Percentiles rank a stretch among this genome's conserved stretches.
Conservation (phyloP, 2,888 invertebrate species). For the Myopa tessellatipennis region DNA sequence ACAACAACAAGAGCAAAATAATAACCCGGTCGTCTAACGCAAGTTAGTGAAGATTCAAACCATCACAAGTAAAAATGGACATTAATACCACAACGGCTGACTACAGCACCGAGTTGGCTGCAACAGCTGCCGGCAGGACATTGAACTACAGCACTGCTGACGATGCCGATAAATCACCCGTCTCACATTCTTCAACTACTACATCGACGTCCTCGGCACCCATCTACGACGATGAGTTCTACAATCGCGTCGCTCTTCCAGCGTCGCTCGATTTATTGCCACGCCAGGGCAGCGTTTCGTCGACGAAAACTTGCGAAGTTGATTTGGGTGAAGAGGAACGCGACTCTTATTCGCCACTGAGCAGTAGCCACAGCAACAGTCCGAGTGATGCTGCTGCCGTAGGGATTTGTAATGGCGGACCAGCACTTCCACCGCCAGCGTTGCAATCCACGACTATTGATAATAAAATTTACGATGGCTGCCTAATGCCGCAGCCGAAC, state of each 20-base stretch:
- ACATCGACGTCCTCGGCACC: conserved; percentile 57
- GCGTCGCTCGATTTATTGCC: conserved; percentile 49
- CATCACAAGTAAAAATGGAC: conserved; percentile 12
- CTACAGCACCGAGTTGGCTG: not conserved
- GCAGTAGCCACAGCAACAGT: conserved; percentile 59
- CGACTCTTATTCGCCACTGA: conserved; percentile 67
- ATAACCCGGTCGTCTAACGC: not conserved
- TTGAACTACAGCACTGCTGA: conserved; percentile 22
- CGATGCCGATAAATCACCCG: conserved; percentile 28
- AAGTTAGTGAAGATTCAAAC: conserved; percentile 8
- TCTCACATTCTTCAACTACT: conserved; percentile 26
- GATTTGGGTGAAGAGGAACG: conserved; percentile 66
- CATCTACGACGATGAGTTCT: conserved; percentile 60
- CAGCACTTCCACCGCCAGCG: conserved; percentile 40
- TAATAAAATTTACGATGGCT: conserved; percentile 56
- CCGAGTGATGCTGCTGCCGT: conserved; percentile 49
- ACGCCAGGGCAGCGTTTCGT: conserved; percentile 56
- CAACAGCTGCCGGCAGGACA: conserved; percentile 23
- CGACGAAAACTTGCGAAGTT: conserved; percentile 64
- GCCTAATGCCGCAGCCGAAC: not conserved
- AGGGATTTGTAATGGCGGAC: conserved; percentile 46
- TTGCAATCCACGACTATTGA: conserved; percentile 48
- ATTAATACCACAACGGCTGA: conserved; percentile 19
- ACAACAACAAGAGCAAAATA: not conserved
- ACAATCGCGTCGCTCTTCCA: conserved; percentile 45